Percentiles rank a stretch among this genome's conserved stretches.
Conservation (phyloP, 2,113 vertebrate genomes). For the Camelus dromedarius region DNA sequence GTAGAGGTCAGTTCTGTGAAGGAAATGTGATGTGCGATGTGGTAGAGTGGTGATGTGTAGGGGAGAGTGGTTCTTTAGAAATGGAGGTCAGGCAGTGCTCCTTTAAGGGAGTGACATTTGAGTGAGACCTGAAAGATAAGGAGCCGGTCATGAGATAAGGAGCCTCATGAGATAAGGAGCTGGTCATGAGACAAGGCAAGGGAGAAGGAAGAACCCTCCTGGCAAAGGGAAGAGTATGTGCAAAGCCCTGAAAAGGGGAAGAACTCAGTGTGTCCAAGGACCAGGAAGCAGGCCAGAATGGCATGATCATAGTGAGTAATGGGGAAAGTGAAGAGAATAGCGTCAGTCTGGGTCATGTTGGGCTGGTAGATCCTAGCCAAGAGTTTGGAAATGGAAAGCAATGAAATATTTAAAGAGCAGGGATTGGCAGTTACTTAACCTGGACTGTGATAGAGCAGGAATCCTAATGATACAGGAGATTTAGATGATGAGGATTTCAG, state of each 20-base stretch:
- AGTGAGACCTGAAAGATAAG: not conserved
- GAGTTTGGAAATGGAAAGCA: not conserved
- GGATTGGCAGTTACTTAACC: not conserved
- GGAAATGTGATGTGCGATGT: not conserved
- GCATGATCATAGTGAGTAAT: not conserved
- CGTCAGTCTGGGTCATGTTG: not conserved
- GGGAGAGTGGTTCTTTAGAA: not conserved
- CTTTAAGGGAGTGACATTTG: not conserved
- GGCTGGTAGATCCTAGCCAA: not conserved
- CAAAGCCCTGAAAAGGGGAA: not conserved
- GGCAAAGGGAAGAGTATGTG: not conserved
- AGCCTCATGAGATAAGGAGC: not conserved
- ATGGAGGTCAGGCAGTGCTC: not conserved
- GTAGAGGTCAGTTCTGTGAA: not conserved
- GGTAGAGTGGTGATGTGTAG: not conserved
- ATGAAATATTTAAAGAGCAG: not conserved
- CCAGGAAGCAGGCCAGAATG: not conserved
- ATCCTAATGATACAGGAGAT: not conserved
- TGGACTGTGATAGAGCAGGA: not conserved
- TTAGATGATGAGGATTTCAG: conserved; percentile 3
- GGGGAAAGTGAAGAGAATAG: not conserved
- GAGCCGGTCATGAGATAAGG: not conserved
- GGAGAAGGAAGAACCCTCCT: not conserved
- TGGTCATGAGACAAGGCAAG: not conserved
- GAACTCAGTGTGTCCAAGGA: not conserved